A percentile compares a stretch with the other conserved stretches of the same genome.
Evolutionary conservation across 2,888 invertebrate genomes (phyloP).

Genomic region (Polietes domitor): DNA sequence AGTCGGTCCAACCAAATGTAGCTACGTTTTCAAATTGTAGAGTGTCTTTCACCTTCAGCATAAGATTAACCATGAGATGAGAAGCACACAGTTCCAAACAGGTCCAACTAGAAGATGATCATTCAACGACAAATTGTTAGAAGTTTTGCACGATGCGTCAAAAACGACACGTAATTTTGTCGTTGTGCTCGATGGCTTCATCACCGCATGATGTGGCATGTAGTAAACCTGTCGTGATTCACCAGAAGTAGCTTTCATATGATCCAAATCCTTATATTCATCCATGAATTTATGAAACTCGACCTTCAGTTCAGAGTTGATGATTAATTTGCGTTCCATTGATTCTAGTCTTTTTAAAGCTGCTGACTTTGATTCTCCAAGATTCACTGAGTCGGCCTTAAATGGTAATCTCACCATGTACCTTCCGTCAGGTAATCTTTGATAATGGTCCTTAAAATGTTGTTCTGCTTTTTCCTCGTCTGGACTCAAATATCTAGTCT

Average conservation of each 20-base stretch:
- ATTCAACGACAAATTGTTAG: constrained; percentile 55
- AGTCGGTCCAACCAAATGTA: constrained; percentile 49
- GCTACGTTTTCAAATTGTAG: not conserved
- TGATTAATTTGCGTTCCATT: constrained; percentile 33
- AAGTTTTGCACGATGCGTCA: constrained; percentile 51
- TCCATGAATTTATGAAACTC: not conserved
- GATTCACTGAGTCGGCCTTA: not conserved
- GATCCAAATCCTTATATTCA: constrained; percentile 10
- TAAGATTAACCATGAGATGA: constrained; percentile 34
- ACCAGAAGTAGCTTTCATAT: constrained; percentile 15
- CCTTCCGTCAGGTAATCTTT: not conserved
- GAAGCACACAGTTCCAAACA: constrained; percentile 54
- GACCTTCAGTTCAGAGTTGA: not conserved
- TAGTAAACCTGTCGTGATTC: constrained; percentile 20
- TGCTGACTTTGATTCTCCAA: constrained; percentile 20
- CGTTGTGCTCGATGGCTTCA: constrained; percentile 55
- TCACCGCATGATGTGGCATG: constrained; percentile 59
- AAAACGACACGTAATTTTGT: constrained; percentile 60
- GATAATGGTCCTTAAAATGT: not conserved
- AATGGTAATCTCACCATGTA: not conserved
- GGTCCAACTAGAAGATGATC: constrained; percentile 54
- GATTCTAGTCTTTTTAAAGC: constrained; percentile 1
- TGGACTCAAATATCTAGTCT: not conserved
- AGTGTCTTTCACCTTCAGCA: constrained; percentile 7
- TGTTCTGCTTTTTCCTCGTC: constrained; percentile 9